phyloP scores from a whole-genome alignment of 2,888 invertebrate species.

The Parapristionchus giblindavisi region DNA sequence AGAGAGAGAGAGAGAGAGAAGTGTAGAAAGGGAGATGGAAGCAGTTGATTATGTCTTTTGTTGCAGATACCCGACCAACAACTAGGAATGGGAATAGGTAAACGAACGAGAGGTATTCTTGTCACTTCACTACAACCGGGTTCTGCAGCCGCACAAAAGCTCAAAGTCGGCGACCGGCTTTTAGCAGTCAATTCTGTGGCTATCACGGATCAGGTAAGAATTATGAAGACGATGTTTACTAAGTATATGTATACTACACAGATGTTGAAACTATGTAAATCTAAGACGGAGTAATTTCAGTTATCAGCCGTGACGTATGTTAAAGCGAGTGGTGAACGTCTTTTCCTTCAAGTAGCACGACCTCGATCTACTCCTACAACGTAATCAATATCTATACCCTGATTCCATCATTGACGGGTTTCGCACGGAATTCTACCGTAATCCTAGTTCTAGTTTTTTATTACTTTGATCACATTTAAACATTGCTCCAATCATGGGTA shows the following conservation, averaged over 20 bases:
- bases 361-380: conserved; percentile 46
- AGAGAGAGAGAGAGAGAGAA: not conserved
- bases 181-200: conserved; percentile 81
- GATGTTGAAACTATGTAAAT: not conserved
- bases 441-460: no score
- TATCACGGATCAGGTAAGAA: conserved; percentile 67
- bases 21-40: not conserved
- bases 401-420: no score
- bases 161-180: conserved; percentile 80
- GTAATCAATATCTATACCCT: conserved; percentile 37
- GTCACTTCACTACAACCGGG: conserved; percentile 69
- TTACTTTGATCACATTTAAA: no score
- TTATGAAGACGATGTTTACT: conserved; percentile 31
- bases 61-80: conserved; percentile 63
- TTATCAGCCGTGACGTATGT: conserved; percentile 69
- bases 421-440: no score
- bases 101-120: conserved; percentile 65
- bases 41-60: not conserved
- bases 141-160: conserved; percentile 66
- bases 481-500: no score
- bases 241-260: not conserved
- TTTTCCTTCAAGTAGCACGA: conserved; percentile 67
- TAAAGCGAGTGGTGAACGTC: conserved; percentile 64
- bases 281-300: conserved; percentile 48
- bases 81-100: conserved; percentile 70